phyloP scores from a whole-genome alignment of 2,113 vertebrate genomes.

The Cochlearius cochlearius region DNA sequence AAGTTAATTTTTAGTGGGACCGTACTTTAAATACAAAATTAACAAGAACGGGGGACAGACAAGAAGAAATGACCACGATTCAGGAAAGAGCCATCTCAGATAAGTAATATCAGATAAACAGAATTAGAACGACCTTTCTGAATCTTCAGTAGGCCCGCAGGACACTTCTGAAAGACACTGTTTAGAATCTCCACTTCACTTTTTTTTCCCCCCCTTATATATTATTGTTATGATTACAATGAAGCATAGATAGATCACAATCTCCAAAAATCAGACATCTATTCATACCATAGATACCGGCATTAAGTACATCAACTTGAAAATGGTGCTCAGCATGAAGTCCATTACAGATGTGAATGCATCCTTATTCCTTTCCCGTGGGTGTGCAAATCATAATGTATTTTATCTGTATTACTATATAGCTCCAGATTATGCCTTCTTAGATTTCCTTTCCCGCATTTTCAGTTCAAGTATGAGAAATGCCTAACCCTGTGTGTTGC shows the following conservation, averaged over 20 bases:
- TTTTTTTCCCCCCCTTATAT: not conserved
- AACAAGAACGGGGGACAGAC: not conserved
- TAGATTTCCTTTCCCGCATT: not conserved
- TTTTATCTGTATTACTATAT: not conserved
- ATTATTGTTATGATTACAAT: not conserved
- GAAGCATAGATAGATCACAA: not conserved
- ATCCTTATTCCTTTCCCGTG: not conserved
- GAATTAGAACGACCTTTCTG: not conserved
- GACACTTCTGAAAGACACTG: not conserved
- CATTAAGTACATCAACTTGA: not conserved
- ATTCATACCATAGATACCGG: not conserved
- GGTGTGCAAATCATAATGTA: not conserved
- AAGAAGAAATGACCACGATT: not conserved
- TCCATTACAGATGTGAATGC: not conserved
- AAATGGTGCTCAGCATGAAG: not conserved
- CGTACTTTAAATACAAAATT: not conserved
- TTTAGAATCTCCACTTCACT: not conserved
- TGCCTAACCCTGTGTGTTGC: not conserved
- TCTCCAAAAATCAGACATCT: not conserved
- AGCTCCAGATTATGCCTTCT: not conserved
- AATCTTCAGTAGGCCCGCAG: not conserved
- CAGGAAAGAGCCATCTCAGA: not conserved
- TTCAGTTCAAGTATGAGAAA: not conserved
- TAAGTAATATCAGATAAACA: not conserved
- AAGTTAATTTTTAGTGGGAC: not conserved